Evolutionary conservation across 2,113 vertebrate species (phyloP).

Genomic region (Gobius niger): DNA sequence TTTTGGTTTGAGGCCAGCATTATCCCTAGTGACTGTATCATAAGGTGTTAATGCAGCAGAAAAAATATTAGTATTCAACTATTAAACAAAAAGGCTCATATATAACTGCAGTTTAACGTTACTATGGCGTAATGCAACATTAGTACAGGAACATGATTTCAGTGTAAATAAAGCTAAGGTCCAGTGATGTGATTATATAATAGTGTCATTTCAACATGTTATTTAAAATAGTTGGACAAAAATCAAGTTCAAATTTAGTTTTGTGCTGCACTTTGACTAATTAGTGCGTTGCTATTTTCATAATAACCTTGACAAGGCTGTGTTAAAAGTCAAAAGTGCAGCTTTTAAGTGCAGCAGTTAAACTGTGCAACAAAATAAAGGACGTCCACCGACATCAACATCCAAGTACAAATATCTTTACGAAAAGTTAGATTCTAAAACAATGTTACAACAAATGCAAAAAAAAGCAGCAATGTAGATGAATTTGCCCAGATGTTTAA

Average conservation of each 20-base stretch:
- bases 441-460: not conserved
- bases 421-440: not conserved
- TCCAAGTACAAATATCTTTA: not conserved
- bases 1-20: constrained; percentile 20
- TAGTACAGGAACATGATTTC: not conserved
- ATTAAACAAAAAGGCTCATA: constrained; percentile 12
- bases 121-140: not conserved
- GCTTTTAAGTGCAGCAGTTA: not conserved
- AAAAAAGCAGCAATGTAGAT: not conserved
- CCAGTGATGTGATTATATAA: not conserved
- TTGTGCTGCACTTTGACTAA: not conserved
- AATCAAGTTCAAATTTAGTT: not conserved
- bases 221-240: not conserved
- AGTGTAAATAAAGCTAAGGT: not conserved
- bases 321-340: not conserved
- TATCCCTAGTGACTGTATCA: not conserved
- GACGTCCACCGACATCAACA: no score
- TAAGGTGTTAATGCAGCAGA: constrained; percentile 9
- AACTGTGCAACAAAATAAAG: not conserved
- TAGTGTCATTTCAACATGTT: not conserved
- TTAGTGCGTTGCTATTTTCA: not conserved
- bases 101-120: not conserved
- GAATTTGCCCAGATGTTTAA: not conserved
- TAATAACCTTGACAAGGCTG: not conserved
- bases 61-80: not conserved